Base-by-base conservation (phyloP, 2,113 vertebrate species). In the Anas platyrhynchos region DNA sequence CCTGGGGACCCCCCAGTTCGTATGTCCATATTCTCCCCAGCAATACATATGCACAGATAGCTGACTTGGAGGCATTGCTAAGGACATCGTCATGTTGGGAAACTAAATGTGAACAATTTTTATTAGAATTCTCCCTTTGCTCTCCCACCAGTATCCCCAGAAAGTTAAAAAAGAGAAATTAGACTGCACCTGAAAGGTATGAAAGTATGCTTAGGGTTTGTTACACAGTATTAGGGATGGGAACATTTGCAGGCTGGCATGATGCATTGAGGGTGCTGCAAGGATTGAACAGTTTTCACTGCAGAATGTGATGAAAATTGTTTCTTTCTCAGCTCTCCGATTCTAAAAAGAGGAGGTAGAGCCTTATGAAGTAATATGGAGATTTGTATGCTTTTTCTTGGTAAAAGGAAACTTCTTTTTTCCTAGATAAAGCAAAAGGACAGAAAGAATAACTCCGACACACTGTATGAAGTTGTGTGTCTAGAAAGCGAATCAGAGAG, bases 401-500 rank as follows among this genome's bases (percentile, higher is more conserved):
- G 90, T 76, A 16, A 38, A n/a, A 34, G 68, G 32, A 26, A 32
- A 6, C 27, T 29, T 31, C 36, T 66, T 58, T 10, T 68, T 61
- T 62, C 41, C 48, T 93, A 99, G 99, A 99, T 99, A 95, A 99
- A 99, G 95, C 98, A 98, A 2, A 99, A 99, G 95, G 99, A 99
- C 93, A 98, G 99, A 15, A 99, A 99, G 97, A 99, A 98, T 94
- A 99, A 98, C 85, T 98, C 98, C 0, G 99, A 99, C 96, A 99
- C 99, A 0, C 96, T 99, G 52, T 99, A 99, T 43, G 99, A 99
- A 96, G 99, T 99, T 41, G 98, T 99, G 61, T 99, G 98, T 97
- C 98, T 99, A 96, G 99, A 99, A 91, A 99, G 99, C 27, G 99
- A 99, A 94, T 98, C 98, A 0, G 99, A 99, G 91, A 98, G 99